Percentiles rank a stretch among this genome's conserved stretches.
Conservation (phyloP, 2,113 vertebrate species). For the Lethenteron reissneri region DNA sequence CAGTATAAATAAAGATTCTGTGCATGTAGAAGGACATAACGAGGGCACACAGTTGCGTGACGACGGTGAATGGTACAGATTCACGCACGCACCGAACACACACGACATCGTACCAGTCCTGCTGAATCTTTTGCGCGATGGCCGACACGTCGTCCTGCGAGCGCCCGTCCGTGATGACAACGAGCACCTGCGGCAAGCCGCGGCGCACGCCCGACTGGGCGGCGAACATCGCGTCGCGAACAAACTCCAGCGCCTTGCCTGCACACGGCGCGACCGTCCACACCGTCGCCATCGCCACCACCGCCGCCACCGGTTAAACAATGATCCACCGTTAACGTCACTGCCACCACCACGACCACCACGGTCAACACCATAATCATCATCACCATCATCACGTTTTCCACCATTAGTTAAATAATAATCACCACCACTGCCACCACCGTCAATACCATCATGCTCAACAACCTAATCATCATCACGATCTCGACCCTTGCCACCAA, state of each 20-base stretch:
- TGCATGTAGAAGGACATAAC: neutral
- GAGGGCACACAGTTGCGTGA: neutral
- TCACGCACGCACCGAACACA: neutral
- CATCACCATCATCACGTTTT: no score
- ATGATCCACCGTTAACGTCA: no score
- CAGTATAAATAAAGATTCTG: neutral
- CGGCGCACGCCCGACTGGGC: conserved; percentile 41
- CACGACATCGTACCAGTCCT: conserved; percentile 34
- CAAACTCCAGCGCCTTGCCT: conserved; percentile 83
- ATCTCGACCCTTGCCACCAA: no score
- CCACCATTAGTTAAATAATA: no score
- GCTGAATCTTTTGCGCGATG: conserved; percentile 71
- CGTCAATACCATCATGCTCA: no score
- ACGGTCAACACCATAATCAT: no score
- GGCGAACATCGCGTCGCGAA: conserved; percentile 58
- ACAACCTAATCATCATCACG: no score
- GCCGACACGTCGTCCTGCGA: conserved; percentile 88
- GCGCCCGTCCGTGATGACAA: conserved; percentile 82
- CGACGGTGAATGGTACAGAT: neutral
- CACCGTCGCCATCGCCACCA: no score
- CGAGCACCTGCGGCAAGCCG: conserved; percentile 65
- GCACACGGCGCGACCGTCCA: conserved; percentile 7
- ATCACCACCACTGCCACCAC: no score
- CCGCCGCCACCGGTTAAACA: no score
- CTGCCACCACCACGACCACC: no score